phyloP scores from a whole-genome alignment of 2,888 invertebrate species.

The Andrena fulva region DNA sequence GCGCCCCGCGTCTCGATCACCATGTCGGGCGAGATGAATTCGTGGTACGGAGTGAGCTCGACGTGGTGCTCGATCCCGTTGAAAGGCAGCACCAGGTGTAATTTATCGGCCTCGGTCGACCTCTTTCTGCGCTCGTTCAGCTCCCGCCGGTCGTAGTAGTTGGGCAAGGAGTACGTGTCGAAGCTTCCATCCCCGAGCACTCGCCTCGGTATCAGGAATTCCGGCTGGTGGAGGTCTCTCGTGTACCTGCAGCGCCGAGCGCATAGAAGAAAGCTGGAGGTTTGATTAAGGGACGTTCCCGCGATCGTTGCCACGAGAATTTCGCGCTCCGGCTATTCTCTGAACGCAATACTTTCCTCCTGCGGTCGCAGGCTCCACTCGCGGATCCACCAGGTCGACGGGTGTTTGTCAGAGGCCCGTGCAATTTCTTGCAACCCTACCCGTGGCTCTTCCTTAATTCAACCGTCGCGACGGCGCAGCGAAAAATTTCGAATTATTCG shows the following conservation, averaged over 20 bases:
- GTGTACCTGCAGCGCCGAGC: constrained; percentile 82
- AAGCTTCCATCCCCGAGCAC: constrained; percentile 84
- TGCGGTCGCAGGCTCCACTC: background rate
- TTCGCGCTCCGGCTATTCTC: constrained; percentile 3
- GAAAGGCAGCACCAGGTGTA: constrained; percentile 80
- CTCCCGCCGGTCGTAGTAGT: constrained; percentile 82
- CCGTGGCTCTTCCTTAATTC: background rate
- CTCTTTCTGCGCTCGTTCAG: constrained; percentile 70
- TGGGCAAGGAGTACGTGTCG: constrained; percentile 84
- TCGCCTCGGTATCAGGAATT: constrained; percentile 85
- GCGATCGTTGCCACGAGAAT: background rate
- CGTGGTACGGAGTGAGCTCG: constrained; percentile 86
- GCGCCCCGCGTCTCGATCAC: constrained; percentile 89
- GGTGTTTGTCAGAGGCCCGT: background rate
- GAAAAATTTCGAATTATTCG: background rate
- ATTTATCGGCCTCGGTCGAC: constrained; percentile 63
- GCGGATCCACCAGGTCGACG: background rate
- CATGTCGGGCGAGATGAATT: constrained; percentile 86
- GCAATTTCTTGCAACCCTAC: background rate
- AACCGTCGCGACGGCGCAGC: background rate
- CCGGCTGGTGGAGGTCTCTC: constrained; percentile 84
- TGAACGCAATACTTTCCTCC: background rate
- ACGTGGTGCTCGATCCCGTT: constrained; percentile 83
- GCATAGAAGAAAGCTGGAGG: background rate
- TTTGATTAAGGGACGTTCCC: constrained; percentile 25